phyloP scores from a whole-genome alignment of 2,888 invertebrate species.

The Mechanitis mazaeus region DNA sequence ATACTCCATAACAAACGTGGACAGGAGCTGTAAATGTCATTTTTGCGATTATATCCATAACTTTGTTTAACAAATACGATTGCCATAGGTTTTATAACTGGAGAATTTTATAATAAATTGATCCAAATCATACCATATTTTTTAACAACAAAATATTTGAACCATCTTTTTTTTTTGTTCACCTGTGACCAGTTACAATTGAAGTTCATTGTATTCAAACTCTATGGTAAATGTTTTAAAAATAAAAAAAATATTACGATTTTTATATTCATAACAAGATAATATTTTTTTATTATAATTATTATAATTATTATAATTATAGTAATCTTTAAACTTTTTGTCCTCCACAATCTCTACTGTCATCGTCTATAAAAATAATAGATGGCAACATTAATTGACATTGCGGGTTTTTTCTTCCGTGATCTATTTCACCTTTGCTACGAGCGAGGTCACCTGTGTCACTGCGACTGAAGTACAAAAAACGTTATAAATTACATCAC shows the following conservation, averaged over 20 bases:
- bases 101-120: slow-evolving; percentile 7
- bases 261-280: not conserved
- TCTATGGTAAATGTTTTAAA: not conserved
- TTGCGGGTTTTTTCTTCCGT: slow-evolving; percentile 32
- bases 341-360: not conserved
- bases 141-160: too few species aligned
- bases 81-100: not conserved
- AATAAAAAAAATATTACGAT: not conserved
- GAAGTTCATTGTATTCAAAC: not conserved
- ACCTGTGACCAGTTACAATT: too few species aligned
- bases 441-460: slow-evolving; percentile 48
- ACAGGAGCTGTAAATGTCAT: slow-evolving; percentile 23
- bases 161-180: too few species aligned
- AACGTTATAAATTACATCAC: slow-evolving; percentile 1
- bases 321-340: not conserved
- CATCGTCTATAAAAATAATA: slow-evolving; percentile 4
- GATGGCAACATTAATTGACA: slow-evolving; percentile 17
- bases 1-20: slow-evolving; percentile 20
- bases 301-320: not conserved
- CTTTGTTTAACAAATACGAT: slow-evolving; percentile 12
- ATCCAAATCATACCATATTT: too few species aligned
- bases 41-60: slow-evolving; percentile 20
- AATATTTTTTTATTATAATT: not conserved
- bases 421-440: slow-evolving; percentile 45
- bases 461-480: slow-evolving; percentile 39